Percentiles rank a stretch among this genome's conserved stretches.
These are phyloP conservation scores for Trematocara variabile DNA, from an alignment of 2,113 vertebrate species.

Conservation along the genomic window DNA sequence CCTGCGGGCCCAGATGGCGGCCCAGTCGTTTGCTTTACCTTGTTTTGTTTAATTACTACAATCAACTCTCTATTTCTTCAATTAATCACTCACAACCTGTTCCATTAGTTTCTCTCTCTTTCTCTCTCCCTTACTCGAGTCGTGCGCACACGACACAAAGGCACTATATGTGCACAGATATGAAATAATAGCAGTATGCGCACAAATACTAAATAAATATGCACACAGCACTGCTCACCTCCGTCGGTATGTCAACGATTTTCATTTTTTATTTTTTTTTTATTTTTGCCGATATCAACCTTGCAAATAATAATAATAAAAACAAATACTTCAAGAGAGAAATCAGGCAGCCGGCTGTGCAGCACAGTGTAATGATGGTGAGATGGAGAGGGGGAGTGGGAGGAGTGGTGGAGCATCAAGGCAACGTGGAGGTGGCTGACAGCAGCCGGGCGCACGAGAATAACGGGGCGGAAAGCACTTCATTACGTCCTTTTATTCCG, in stretches of 20 bases:
- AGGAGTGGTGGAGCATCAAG: slow-evolving; percentile 19
- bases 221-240: slow-evolving; percentile 67
- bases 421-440: slow-evolving; percentile 47
- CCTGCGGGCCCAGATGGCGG: slow-evolving; percentile 94
- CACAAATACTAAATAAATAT: neutral
- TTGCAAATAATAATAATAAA: slow-evolving; percentile 45
- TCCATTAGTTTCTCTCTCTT: slow-evolving; percentile 82
- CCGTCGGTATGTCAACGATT: slow-evolving; percentile 84
- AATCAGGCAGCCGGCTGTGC: neutral
- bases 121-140: neutral
- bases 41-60: slow-evolving; percentile 99
- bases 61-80: slow-evolving; percentile 98
- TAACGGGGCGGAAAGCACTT: slow-evolving; percentile 74
- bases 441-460: slow-evolving; percentile 55
- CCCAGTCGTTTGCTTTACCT: slow-evolving; percentile 98
- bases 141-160: neutral
- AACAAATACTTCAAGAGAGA: neutral
- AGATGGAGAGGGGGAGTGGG: neutral
- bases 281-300: slow-evolving; percentile 80
- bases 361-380: neutral
- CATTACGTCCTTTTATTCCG: slow-evolving; percentile 73
- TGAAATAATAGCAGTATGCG: neutral
- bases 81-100: slow-evolving; percentile 99
- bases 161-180: neutral
- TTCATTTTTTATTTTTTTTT: slow-evolving; percentile 69